phyloP scores from a whole-genome alignment of 2,797 vertebrate genomes.

The Fringilla coelebs region DNA sequence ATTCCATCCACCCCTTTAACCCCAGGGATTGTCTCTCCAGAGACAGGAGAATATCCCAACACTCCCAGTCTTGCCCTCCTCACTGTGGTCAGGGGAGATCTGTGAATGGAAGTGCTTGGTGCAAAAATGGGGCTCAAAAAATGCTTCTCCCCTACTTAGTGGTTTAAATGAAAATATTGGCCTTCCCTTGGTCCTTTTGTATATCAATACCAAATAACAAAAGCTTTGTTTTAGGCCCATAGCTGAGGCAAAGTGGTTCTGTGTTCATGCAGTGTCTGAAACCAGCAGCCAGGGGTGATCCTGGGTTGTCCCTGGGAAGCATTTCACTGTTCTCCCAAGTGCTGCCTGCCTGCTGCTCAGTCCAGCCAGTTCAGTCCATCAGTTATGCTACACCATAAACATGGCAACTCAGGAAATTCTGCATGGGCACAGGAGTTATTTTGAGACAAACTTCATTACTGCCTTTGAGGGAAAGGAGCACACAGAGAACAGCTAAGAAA shows the following conservation, averaged over 20 bases:
- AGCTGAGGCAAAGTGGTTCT: neutral
- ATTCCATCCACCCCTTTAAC: neutral
- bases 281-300: neutral
- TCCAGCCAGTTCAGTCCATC: neutral
- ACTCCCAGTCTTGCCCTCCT: neutral
- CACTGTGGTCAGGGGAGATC: neutral
- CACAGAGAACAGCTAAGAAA: neutral
- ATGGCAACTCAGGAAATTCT: neutral
- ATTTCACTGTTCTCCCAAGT: neutral
- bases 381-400: neutral
- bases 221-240: neutral
- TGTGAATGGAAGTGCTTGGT: neutral
- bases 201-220: neutral
- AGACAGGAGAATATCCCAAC: neutral
- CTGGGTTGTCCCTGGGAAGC: neutral
- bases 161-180: neutral
- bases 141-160: neutral
- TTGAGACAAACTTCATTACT: neutral
- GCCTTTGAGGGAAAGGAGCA: neutral
- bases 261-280: neutral
- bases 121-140: neutral
- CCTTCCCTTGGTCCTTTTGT: neutral
- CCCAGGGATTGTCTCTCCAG: neutral
- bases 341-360: neutral
- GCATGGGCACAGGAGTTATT: neutral